Evolutionary conservation across 2,888 invertebrate genomes (phyloP).

Genomic region (Griposia aprilina): DNA sequence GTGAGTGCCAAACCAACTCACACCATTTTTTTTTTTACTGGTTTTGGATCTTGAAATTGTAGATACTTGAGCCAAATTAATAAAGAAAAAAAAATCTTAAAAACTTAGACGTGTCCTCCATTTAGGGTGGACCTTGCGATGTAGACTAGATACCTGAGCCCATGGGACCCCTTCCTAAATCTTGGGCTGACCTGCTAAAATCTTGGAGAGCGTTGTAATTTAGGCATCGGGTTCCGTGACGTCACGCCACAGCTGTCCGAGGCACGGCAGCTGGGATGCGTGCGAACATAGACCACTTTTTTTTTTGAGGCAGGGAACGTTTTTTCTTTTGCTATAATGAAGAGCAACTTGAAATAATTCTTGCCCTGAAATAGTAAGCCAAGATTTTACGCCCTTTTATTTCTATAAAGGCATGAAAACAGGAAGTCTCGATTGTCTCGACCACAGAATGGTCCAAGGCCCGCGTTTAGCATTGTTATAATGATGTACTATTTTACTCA

Average conservation of each 20-base stretch:
- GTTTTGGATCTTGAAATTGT: background rate
- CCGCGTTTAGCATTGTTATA: slow-evolving; percentile 14
- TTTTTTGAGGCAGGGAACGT: background rate
- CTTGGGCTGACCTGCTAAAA: too few relatives aligned
- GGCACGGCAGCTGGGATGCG: background rate
- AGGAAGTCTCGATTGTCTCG: slow-evolving; percentile 2
- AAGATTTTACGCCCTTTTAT: background rate
- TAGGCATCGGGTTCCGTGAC: background rate
- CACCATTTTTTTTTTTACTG: too few relatives aligned
- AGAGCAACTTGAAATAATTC: background rate
- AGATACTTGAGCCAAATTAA: background rate
- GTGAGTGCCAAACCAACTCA: too few relatives aligned
- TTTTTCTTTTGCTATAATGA: background rate
- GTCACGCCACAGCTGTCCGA: slow-evolving; percentile 17
- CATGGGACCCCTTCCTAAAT: too few relatives aligned
- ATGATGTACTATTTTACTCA: slow-evolving; percentile 11
- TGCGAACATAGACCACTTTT: background rate
- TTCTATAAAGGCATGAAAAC: background rate
- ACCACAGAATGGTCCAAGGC: slow-evolving; percentile 31
- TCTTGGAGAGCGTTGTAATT: too few relatives aligned
- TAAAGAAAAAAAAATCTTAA: too few relatives aligned
- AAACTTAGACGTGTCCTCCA: too few relatives aligned
- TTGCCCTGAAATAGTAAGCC: background rate
- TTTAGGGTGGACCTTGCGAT: too few relatives aligned
- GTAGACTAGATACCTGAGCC: too few relatives aligned